Base-by-base conservation (phyloP, 2,888 invertebrate species). In the Lepidonotus clava region DNA sequence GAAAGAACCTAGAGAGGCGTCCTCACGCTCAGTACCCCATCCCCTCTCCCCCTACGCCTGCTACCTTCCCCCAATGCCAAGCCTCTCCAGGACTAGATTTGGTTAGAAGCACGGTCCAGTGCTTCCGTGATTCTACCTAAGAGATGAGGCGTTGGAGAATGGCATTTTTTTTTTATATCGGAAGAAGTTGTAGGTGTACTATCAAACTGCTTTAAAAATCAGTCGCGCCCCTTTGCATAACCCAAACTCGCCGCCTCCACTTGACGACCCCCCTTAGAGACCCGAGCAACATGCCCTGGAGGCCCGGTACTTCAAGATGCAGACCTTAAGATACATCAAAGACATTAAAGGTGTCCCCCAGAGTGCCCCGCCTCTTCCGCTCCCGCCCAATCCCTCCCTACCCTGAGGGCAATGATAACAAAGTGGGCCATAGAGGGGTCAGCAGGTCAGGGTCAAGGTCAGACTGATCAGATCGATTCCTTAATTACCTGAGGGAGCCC, bases 401-500 rank as follows among this genome's bases (percentile, higher is more conserved):
- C 61, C 76, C 40, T 76, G 76, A n/a, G 21, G 38, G 76, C 4
- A 76, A n/a, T 21, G 76, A 40, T 76, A 76, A 76, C 76, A 40
- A 76, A 40, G 76, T 76, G 76, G 76, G 76, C 40, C 76, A 76
- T n/a, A 24, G 76, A 24, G 40, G 40, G 76, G 76, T 76, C 76
- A 76, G 36, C 36, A 38, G 76, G 76, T 76, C 76, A 76, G 38
- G 76, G 21, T 34, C 76, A 76, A 38, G 40, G 38, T 40, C 40
- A 38, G 76, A 76, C 40, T 76, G 76, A 76, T 76, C 76, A 76
- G 76, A 76, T 76, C 76, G 76, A 76, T 76, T n/a, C 76, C 24
- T 40, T 76, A 76, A 76, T 76, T 76, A 76, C 76, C 40, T 28
- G 21, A 21, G 76, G 76, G 76, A 40, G 76, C 36, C 40, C 21